phyloP scores from a whole-genome alignment of 1,140 invertebrate genomes.

The Choristoneura fumiferana region DNA sequence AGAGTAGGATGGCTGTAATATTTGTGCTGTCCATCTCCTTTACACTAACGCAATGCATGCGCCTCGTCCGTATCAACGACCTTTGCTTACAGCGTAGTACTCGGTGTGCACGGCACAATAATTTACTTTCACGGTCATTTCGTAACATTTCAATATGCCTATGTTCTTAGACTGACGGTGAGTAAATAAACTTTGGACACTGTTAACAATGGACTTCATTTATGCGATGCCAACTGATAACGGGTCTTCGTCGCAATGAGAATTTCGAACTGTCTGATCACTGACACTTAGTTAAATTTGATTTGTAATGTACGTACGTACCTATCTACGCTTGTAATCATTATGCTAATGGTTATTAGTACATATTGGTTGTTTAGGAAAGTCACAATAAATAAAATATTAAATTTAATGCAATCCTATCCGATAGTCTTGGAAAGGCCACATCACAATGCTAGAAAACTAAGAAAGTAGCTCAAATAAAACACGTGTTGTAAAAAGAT shows the following conservation, averaged over 20 bases:
- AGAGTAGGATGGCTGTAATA: slow-evolving; percentile 43
- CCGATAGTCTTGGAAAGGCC: no score
- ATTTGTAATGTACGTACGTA: no score
- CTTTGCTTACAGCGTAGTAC: slow-evolving; percentile 51
- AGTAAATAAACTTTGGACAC: slow-evolving; percentile 35
- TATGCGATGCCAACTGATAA: background rate
- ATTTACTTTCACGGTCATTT: slow-evolving; percentile 68
- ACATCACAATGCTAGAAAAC: no score
- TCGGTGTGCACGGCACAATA: slow-evolving; percentile 42
- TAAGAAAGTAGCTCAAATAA: slow-evolving; percentile 11
- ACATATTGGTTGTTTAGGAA: no score
- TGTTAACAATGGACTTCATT: background rate
- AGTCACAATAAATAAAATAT: no score
- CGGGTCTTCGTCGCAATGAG: background rate
- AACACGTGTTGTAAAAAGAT: slow-evolving; percentile 36
- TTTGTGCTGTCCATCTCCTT: slow-evolving; percentile 55
- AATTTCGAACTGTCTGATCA: background rate
- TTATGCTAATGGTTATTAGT: no score
- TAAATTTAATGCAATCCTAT: no score
- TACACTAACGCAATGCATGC: slow-evolving; percentile 42
- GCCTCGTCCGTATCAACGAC: slow-evolving; percentile 64
- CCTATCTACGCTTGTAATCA: no score
- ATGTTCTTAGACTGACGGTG: slow-evolving; percentile 18
- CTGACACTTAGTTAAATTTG: no score
- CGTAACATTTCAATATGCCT: slow-evolving; percentile 55